phyloP scores from a whole-genome alignment of 2,888 invertebrate species.

The Hemistola chrysoprasaria region DNA sequence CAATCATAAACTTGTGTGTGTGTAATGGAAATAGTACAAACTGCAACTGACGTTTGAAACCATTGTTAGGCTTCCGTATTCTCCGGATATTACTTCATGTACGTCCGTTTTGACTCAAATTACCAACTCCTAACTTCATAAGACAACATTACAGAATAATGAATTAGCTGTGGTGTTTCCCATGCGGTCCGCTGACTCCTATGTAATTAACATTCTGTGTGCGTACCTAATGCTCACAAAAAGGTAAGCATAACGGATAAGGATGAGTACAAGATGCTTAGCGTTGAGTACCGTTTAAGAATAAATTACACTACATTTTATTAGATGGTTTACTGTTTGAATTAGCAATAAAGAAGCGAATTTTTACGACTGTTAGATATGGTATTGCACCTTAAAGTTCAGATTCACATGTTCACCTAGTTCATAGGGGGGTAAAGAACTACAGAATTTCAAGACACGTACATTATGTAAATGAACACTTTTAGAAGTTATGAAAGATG shows the following conservation, averaged over 20 bases:
- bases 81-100: constrained; percentile 23
- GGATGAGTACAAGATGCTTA: constrained; percentile 23
- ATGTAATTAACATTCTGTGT: constrained; percentile 18
- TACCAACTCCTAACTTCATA: constrained; percentile 13
- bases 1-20: background rate
- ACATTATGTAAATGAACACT: too few species aligned
- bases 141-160: constrained; percentile 7
- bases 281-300: constrained; percentile 16
- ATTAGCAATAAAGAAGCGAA: constrained; percentile 11
- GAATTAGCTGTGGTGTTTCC: constrained; percentile 11
- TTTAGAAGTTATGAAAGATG: too few species aligned
- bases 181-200: constrained; percentile 26
- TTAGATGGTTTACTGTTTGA: constrained; percentile 11
- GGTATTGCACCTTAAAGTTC: too few species aligned
- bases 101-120: constrained; percentile 20
- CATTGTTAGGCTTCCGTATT: constrained; percentile 30
- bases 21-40: constrained; percentile 15
- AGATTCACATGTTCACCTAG: too few species aligned
- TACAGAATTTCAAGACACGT: too few species aligned
- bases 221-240: constrained; percentile 27
- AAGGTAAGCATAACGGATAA: constrained; percentile 27
- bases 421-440: too few species aligned
- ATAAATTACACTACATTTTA: constrained; percentile 18
- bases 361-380: constrained; percentile 7
- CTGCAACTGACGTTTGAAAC: constrained; percentile 19